These are phyloP conservation scores for Galendromus occidentalis DNA, from an alignment of 1,140 invertebrate species.

Conservation along the genomic window DNA sequence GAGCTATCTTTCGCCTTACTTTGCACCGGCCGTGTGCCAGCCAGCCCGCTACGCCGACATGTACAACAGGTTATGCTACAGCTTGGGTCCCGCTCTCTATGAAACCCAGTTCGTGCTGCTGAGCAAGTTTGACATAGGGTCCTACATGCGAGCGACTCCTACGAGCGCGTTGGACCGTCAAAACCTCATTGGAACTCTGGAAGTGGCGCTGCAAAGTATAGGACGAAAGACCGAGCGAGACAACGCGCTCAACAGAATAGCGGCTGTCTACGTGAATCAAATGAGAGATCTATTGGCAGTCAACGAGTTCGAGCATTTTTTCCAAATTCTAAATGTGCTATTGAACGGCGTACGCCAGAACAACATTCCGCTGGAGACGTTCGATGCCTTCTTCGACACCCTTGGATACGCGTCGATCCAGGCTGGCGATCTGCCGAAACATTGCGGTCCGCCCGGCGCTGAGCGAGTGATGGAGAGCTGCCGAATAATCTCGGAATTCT, in stretches of 20 bases:
- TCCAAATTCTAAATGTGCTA: conserved; percentile 1
- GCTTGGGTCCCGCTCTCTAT: not conserved
- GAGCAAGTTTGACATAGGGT: conserved; percentile 2
- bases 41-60: conserved; percentile 4
- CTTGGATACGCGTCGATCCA: not conserved
- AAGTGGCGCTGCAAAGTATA: conserved; percentile 9
- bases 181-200: conserved; percentile 1
- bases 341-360: not conserved
- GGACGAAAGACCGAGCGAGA: not conserved
- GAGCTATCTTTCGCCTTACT: conserved; percentile 9
- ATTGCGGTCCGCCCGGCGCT: not conserved
- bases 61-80: conserved; percentile 8
- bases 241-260: not conserved
- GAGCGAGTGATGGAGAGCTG: not conserved
- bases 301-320: not conserved
- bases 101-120: conserved; percentile 7
- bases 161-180: conserved; percentile 8
- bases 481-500: not conserved
- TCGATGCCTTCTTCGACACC: not conserved
- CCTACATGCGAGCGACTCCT: conserved; percentile 6
- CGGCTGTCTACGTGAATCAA: not conserved
- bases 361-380: not conserved
- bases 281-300: not conserved
- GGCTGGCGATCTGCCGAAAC: not conserved
- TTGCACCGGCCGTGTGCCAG: not conserved